Evolutionary conservation across 1,140 invertebrate species (phyloP).

Genomic region (Lordiphosa clarofinis): DNA sequence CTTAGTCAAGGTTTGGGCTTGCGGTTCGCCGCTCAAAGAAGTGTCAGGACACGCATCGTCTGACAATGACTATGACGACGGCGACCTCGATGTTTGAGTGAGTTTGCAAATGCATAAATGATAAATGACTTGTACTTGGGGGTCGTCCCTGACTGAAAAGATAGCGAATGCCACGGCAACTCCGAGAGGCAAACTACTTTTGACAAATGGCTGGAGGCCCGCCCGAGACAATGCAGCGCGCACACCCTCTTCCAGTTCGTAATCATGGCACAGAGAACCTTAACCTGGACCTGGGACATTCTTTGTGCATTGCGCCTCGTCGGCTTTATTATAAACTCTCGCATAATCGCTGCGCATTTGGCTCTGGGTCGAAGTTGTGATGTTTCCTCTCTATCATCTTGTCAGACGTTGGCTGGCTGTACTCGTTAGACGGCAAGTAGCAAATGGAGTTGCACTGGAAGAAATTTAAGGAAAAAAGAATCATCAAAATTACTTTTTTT

Average conservation of each 20-base stretch:
- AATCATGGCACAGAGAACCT: too few relatives aligned
- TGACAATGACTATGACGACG: conserved; percentile 37
- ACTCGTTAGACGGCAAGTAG: conserved; percentile 36
- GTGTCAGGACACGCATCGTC: conserved; percentile 47
- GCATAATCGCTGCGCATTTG: conserved; percentile 66
- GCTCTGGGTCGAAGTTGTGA: conserved; percentile 20
- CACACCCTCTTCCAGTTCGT: too few relatives aligned
- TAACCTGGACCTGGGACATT: conserved; percentile 13
- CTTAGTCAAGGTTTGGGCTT: conserved; percentile 36
- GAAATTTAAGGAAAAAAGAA: not conserved
- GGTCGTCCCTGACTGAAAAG: conserved; percentile 41
- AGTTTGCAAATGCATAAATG: conserved; percentile 63
- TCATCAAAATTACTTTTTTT: too few relatives aligned
- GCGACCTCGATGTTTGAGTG: conserved; percentile 43
- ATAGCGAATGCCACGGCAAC: conserved; percentile 49
- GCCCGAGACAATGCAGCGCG: conserved; percentile 31
- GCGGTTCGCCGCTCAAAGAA: conserved; percentile 57
- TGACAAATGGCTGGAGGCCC: conserved; percentile 58
- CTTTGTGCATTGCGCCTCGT: conserved; percentile 34
- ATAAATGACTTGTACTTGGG: conserved; percentile 58
- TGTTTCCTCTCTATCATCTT: conserved; percentile 40
- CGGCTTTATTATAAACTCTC: conserved; percentile 71
- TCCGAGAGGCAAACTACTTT: conserved; percentile 36
- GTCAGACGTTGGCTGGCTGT: conserved; percentile 54
- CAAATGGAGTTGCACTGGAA: not conserved